Evolutionary conservation across 2,888 invertebrate genomes (phyloP), one percentile per base, ranked within the genome.

Genomic region (Poecilobothrus nobilitatus): DNA sequence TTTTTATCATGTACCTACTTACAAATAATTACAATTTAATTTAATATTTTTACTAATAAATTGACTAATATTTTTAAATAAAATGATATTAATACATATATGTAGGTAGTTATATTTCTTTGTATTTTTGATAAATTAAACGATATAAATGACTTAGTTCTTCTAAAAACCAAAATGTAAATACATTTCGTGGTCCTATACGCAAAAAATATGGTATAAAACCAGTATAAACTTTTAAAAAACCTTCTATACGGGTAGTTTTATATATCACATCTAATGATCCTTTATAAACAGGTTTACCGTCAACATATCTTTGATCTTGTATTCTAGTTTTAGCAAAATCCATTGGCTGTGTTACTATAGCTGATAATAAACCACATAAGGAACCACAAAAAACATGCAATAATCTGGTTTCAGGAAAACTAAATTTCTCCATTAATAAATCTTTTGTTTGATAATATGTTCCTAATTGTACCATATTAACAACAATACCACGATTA

Each of bases 381-480:
- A 18, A 18, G 9, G 15, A 53, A 12, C 53, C 53, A 53, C 53
- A 53, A 53, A 9, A 53, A 53, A 53, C 9, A n/a, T 53, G 53
- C 15, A 53, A 53, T 12, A 18, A 53, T 53, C 53, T 53, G 18
- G 2, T 53, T 18, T 53, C 53, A 2, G 15, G 2, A 53, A 53
- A 12, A 1, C 2, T 1, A 15, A 53, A n/a, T 15, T 53, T 53
- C 18, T 53, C 53, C n/a, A n/a, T 53, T 53, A 53, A 6, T 12
- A 53, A 53, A 6, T 53, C 53, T 53, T 53, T 53, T 15, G 53
- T 53, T 53, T 53, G 18, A 53, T 53, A 53, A 53, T 53, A 53
- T 9, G 53, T 53, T 53, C 53, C 53, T 53, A 53, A 53, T 53
- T 53, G 53, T 53, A 53, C 53, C 53, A 53, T 53, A 53, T 53